phyloP scores from a whole-genome alignment of 2,797 vertebrate species.

The Schizopygopsis malacanthus region DNA sequence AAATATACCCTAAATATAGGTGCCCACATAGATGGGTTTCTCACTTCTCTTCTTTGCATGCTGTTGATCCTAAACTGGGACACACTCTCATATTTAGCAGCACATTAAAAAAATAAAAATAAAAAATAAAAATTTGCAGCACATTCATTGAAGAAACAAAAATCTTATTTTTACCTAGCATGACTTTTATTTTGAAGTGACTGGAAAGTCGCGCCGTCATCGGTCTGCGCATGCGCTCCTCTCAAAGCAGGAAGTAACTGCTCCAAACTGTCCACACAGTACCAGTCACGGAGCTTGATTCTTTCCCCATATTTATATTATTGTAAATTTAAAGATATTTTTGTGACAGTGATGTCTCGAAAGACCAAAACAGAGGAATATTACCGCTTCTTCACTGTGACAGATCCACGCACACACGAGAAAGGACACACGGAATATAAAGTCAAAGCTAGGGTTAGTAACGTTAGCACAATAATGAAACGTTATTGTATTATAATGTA shows the following conservation, averaged over 20 bases:
- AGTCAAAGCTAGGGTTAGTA: slow-evolving; percentile 87
- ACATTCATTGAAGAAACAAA: not conserved
- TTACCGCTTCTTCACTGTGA: slow-evolving; percentile 84
- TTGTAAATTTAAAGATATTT: not conserved
- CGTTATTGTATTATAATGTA: not conserved
- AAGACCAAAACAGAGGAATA: slow-evolving; percentile 83
- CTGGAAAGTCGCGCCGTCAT: not conserved
- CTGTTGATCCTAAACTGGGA: not conserved
- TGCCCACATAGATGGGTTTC: not conserved
- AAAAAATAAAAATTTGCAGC: too few species aligned
- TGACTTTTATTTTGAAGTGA: slow-evolving; percentile 31
- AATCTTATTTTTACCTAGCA: too few species aligned
- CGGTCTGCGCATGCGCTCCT: slow-evolving; percentile 21
- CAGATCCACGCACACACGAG: slow-evolving; percentile 86
- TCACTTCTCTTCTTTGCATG: not conserved
- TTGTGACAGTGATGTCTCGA: slow-evolving; percentile 80
- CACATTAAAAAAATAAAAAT: too few species aligned
- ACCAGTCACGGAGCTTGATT: slow-evolving; percentile 3
- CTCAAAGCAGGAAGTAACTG: slow-evolving; percentile 52
- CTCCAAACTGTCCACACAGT: slow-evolving; percentile 31
- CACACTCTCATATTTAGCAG: not conserved
- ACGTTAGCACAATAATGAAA: not conserved
- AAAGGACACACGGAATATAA: slow-evolving; percentile 93
- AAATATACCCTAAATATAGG: not conserved
- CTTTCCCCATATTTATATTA: not conserved